phyloP scores from a whole-genome alignment of 2,797 vertebrate genomes.

The Aselliscus stoliczkanus region DNA sequence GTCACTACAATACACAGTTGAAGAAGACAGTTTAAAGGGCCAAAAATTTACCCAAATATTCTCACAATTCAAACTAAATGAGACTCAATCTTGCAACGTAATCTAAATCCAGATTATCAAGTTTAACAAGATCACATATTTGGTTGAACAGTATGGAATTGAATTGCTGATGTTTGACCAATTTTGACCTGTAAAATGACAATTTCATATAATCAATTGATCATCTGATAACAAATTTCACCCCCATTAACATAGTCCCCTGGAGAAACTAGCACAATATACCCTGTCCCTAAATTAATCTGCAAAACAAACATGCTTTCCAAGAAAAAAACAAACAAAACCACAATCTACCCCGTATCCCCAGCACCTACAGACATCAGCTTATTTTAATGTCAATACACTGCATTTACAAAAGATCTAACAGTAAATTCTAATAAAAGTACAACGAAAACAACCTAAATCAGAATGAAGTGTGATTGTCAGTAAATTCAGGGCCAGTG shows the following conservation, averaged over 20 bases:
- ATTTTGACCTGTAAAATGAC: not conserved
- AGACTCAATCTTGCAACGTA: not conserved
- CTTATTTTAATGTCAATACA: not conserved
- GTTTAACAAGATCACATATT: not conserved
- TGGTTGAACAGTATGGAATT: not conserved
- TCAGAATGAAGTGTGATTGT: not conserved
- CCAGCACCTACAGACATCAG: not conserved
- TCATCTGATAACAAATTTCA: not conserved
- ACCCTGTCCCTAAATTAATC: not conserved
- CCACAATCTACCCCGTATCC: not conserved
- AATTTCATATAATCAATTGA: not conserved
- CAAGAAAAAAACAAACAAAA: not conserved
- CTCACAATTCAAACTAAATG: not conserved
- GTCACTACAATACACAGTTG: not conserved
- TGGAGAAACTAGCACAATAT: not conserved
- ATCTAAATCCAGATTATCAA: not conserved
- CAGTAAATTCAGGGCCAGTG: not conserved
- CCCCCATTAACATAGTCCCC: not conserved
- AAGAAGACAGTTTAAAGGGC: not conserved
- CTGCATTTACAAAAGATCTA: not conserved
- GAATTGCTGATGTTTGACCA: constrained; percentile 9
- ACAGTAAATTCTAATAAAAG: not conserved
- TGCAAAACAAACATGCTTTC: not conserved
- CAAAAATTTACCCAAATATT: not conserved
- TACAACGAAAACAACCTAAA: not conserved